Evolutionary conservation across 23 tunicate genomes (phyloP), one percentile per base, ranked within the genome.

Genomic region (Ciona savignyi): DNA sequence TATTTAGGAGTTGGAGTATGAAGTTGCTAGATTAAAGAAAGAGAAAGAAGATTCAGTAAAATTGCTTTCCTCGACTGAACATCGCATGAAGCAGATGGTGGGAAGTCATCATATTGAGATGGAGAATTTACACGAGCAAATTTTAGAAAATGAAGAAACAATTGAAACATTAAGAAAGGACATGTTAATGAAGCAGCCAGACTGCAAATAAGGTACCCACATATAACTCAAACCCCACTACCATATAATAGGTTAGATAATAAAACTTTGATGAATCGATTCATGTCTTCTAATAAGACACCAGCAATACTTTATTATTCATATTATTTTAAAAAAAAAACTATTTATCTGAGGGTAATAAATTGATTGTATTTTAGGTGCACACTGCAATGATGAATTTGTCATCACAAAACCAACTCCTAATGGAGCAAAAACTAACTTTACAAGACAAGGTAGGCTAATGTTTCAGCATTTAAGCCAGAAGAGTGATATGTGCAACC

Each of bases 371-470:
- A n/a, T 73, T 3, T 65, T 67, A 86, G 80, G 81, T 86, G 3
- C 85, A 80, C 24, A 2, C 85, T 0, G 93, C 93, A 19, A 74
- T 86, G 77, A 70, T 77, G 72, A 80, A 80, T 32, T 72, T 86
- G 19, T 75, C 93, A 15, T 74, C 80, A 1, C 93, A 86, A 75
- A 86, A 86, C 73, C 93, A 86, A 51, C 85, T 79, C 32, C 81
- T 86, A 2, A 49, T 80, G 63, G 85, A 86, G 29, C 81, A 86
- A 68, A 86, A 86, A 48, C 51, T 80, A 1, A 42, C 77, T 2
- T 71, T 86, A 0, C 81, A 73, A 33, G 93, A 86, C 24, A 77
- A 75, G 68, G 79, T 85, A 27, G 32, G 84, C 32, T 51, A 15
- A 9, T n/a, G 69, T n/a, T n/a, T n/a, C n/a, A n/a, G n/a, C n/a